These are phyloP conservation scores for Stenurella melanura DNA, from an alignment of 2,888 invertebrate species.

Conservation along the genomic window DNA sequence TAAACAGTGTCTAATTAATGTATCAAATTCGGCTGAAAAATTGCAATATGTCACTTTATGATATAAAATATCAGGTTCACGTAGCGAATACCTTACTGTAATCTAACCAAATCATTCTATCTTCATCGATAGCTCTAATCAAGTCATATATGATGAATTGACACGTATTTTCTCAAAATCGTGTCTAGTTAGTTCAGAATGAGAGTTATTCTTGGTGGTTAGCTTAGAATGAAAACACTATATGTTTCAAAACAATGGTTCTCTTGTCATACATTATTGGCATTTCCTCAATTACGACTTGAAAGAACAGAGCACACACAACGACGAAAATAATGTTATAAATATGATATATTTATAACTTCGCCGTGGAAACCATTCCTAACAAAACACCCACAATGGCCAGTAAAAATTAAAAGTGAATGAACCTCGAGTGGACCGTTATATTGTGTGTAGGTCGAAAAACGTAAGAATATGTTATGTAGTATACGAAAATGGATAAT, in stretches of 20 bases:
- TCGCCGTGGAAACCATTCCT: neutral
- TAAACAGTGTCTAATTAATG: no score
- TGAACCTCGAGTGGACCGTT: neutral
- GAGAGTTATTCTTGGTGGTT: no score
- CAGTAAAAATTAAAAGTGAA: conserved; percentile 7
- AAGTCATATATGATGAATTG: no score
- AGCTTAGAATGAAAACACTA: no score
- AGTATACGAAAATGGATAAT: neutral
- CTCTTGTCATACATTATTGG: neutral
- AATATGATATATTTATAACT: neutral
- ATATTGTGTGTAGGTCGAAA: neutral
- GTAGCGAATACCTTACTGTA: no score
- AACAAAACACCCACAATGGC: neutral
- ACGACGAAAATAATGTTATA: conserved; percentile 1
- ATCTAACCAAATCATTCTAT: no score
- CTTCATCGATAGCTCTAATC: no score
- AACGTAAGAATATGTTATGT: neutral
- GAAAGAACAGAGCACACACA: neutral
- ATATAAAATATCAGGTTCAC: no score
- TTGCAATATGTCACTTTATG: no score
- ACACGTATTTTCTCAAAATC: no score
- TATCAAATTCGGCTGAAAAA: no score
- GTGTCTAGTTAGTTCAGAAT: no score
- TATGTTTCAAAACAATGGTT: neutral
- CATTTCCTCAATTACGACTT: neutral